Percentiles rank a stretch among this genome's conserved stretches.
Conservation (phyloP, 1,140 invertebrate genomes). For the Araneus ventricosus region DNA sequence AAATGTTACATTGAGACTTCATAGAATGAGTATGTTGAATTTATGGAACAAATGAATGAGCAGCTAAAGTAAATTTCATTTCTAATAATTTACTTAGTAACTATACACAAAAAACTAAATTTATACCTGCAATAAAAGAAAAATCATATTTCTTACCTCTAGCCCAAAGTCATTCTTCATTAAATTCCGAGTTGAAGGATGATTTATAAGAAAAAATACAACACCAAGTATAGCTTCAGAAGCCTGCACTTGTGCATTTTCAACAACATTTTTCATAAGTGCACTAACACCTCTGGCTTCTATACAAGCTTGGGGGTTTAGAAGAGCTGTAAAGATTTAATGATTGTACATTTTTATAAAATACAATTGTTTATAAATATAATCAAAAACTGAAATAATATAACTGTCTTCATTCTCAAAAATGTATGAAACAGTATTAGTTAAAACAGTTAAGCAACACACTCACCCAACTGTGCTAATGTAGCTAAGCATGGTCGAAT, state of each 20-base stretch:
- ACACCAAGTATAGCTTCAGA: constrained; percentile 91
- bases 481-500: constrained; percentile 90
- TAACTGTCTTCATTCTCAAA: neutral
- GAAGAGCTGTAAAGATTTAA: constrained; percentile 83
- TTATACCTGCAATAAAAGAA: no score
- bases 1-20: no score
- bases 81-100: no score
- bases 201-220: constrained; percentile 92
- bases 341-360: neutral
- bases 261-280: constrained; percentile 89
- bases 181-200: constrained; percentile 88
- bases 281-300: constrained; percentile 90
- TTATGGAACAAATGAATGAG: no score
- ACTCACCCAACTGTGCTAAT: constrained; percentile 87
- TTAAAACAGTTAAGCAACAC: neutral
- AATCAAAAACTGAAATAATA: neutral
- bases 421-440: neutral
- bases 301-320: constrained; percentile 90
- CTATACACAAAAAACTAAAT: no score
- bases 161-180: constrained; percentile 85
- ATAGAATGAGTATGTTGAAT: no score
- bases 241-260: constrained; percentile 85
- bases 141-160: constrained; percentile 78
- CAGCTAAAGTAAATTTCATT: no score
- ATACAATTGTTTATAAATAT: neutral